These are phyloP conservation scores for Trididemnum nubilum DNA, from an alignment of 23 tunicate genomes.

Conservation along the genomic window DNA sequence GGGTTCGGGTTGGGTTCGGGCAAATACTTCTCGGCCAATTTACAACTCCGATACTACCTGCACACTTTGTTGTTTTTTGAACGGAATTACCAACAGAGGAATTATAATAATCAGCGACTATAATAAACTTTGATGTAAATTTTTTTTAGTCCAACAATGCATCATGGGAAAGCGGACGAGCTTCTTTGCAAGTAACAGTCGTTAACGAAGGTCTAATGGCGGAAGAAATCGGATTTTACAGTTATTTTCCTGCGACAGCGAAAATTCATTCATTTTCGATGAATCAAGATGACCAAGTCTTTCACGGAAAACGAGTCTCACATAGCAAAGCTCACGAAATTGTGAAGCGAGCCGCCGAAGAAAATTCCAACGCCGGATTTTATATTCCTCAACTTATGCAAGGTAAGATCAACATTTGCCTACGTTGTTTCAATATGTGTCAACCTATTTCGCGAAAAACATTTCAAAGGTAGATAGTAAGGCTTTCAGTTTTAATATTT, in stretches of 20 bases:
- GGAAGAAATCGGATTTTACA: neutral
- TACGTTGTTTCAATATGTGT: too few species aligned
- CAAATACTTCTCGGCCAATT: too few species aligned
- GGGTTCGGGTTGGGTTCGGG: too few species aligned
- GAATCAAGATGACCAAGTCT: neutral
- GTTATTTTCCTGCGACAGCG: neutral
- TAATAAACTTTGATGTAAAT: too few species aligned
- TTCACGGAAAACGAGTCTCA: neutral
- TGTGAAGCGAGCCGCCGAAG: neutral
- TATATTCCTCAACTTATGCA: neutral
- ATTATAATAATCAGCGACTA: too few species aligned
- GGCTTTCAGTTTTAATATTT: too few species aligned
- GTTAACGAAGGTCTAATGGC: neutral
- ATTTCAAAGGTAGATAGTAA: too few species aligned
- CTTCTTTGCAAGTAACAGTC: neutral
- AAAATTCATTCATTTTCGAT: neutral
- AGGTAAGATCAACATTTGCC: neutral
- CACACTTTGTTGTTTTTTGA: too few species aligned
- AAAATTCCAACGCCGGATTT: neutral
- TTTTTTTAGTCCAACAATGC: neutral
- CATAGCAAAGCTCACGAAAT: neutral
- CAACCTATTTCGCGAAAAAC: too few species aligned
- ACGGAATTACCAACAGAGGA: too few species aligned
- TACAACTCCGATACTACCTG: too few species aligned
- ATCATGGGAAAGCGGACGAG: neutral